These are phyloP conservation scores for Panagrolaimus sp. DNA, from an alignment of 1,140 invertebrate genomes.

Conservation along the genomic window DNA sequence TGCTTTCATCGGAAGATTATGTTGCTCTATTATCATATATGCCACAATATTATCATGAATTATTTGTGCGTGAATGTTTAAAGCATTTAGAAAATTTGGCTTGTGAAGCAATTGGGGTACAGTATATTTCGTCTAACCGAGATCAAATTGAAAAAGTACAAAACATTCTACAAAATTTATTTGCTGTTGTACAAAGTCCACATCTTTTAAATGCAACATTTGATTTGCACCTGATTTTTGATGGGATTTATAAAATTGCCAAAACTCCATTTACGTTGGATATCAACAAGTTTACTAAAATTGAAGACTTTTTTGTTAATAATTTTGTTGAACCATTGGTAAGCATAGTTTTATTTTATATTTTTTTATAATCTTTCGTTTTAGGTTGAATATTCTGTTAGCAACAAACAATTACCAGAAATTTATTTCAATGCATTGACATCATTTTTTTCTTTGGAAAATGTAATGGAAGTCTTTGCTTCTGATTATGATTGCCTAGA, in stretches of 20 bases:
- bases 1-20: neutral
- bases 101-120: neutral
- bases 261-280: neutral
- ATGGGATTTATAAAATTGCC: neutral
- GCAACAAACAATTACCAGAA: no score
- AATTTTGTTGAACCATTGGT: neutral
- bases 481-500: slow-evolving; percentile 9
- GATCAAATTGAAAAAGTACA: neutral
- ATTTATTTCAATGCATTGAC: neutral
- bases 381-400: neutral
- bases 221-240: neutral
- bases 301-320: slow-evolving; percentile 3
- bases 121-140: neutral
- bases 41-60: neutral
- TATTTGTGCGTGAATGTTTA: neutral
- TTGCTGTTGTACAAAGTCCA: neutral
- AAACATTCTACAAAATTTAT: neutral
- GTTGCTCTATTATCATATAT: neutral
- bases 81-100: neutral
- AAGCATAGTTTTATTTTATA: no score
- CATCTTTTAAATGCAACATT: neutral
- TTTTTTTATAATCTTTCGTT: no score
- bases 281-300: neutral
- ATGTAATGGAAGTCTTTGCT: neutral
- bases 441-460: neutral